Evolutionary conservation across 2,113 vertebrate genomes (phyloP).

Genomic region (Harpagus bidentatus): DNA sequence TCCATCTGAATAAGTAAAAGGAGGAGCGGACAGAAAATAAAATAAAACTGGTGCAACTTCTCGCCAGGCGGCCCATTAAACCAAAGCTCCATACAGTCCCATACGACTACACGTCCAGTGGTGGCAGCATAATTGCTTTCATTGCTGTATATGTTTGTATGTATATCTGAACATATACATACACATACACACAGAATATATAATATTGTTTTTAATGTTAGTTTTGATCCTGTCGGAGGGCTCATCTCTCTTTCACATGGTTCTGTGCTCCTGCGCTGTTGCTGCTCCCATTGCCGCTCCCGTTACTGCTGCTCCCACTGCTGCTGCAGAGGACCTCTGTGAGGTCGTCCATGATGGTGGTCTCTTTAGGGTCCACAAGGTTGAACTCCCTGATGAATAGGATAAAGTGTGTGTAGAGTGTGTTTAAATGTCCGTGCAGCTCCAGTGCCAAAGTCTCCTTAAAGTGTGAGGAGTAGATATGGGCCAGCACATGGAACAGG

Average conservation of each 20-base stretch:
- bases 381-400: conserved; percentile 98
- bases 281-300: conserved; percentile 50
- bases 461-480: conserved; percentile 99
- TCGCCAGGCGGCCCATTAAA: conserved; percentile 43
- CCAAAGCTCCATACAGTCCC: conserved; percentile 59
- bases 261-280: conserved; percentile 86
- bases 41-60: conserved; percentile 76
- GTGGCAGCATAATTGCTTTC: conserved; percentile 61
- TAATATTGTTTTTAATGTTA: conserved; percentile 46
- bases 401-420: conserved; percentile 96
- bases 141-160: conserved; percentile 33
- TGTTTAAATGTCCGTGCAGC: conserved; percentile 98
- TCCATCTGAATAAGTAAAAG: conserved; percentile 51
- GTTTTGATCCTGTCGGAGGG: conserved; percentile 48
- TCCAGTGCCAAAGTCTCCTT: conserved; percentile 95
- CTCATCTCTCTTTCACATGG: conserved; percentile 98
- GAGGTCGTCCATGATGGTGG: conserved; percentile 97
- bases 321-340: conserved; percentile 91
- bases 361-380: conserved; percentile 98
- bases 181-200: conserved; percentile 34
- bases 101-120: conserved; percentile 19
- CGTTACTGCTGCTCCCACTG: conserved; percentile 54
- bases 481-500: conserved; percentile 96
- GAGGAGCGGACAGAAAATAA: conserved; percentile 67
- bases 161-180: conserved; percentile 61